Base-by-base conservation (phyloP, 2,113 vertebrate species). In the Dipodomys ordii region DNA sequence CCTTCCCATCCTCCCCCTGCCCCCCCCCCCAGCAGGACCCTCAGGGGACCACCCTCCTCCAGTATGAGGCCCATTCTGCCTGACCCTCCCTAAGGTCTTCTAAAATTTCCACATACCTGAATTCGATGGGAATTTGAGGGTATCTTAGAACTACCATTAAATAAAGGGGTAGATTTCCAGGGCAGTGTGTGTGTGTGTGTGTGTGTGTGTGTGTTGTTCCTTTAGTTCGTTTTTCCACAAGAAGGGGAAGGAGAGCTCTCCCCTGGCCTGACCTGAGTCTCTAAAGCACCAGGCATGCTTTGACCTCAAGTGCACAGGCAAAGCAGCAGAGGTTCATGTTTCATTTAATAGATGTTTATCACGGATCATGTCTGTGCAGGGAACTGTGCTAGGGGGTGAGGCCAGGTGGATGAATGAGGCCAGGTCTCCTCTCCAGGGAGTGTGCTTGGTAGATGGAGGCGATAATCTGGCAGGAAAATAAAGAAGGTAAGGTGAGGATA, bases 231-330 rank as follows among this genome's bases (percentile, higher is more conserved):
- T 57, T 18, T 57, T 57, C 53, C 53, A 57, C 62, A 79, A 69
- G 69, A 83, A 91, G 19, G 19, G 12, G 22, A 22, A 88, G 27
- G n/a, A 72, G 80, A 67, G 49, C 53, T 46, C 68, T 84, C 32
- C 30, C 77, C 77, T 71, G 80, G 65, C 88, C 46, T 89, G 90
- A 94, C 72, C 89, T 18, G 10, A 77, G 77, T 60, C 74, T 95
- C 71, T 1, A 13, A 64, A 90, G 44, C 83, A 32, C 23, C 46
- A 27, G 28, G 49, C 62, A 18, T 10, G 35, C 25, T 81, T n/a
- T 91, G 83, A 87, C 80, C 68, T 77, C 16, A 69, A 84, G 77
- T 10, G 20, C 35, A 71, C 28, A 16, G 1, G 23, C 22, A 87
- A 77, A 73, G 49, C 69, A n/a, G 30, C 28, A 57, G 39, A 57